phyloP scores from a whole-genome alignment of 1,140 invertebrate genomes.

The Trichomalopsis sarcophagae region DNA sequence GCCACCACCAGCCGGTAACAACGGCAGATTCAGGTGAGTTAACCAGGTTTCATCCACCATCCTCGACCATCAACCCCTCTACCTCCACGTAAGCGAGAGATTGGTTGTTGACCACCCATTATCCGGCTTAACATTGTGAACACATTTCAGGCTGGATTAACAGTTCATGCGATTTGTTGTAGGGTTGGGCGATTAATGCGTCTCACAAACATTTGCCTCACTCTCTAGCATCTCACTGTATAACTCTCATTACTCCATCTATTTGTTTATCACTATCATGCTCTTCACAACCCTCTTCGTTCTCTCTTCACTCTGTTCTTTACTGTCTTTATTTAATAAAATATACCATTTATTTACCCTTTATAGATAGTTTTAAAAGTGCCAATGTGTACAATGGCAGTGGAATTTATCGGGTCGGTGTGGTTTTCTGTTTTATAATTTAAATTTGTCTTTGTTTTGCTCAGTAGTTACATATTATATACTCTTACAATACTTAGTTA shows the following conservation, averaged over 20 bases:
- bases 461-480: constrained; percentile 18
- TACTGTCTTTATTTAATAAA: constrained; percentile 26
- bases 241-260: constrained; percentile 31
- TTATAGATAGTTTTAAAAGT: constrained; percentile 30
- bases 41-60: constrained; percentile 46
- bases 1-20: constrained; percentile 77
- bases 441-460: constrained; percentile 40
- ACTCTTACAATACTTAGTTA: constrained; percentile 27
- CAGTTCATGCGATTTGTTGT: constrained; percentile 69
- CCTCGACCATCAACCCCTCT: constrained; percentile 16
- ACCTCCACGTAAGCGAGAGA: constrained; percentile 17
- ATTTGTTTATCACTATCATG: constrained; percentile 14
- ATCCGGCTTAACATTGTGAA: constrained; percentile 71
- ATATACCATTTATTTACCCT: constrained; percentile 20
- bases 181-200: constrained; percentile 62
- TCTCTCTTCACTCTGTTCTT: neutral
- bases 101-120: constrained; percentile 56
- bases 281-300: constrained; percentile 17
- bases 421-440: constrained; percentile 52
- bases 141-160: constrained; percentile 70
- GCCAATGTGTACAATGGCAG: constrained; percentile 13
- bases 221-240: constrained; percentile 37
- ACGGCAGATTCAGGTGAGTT: constrained; percentile 75
- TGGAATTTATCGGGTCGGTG: constrained; percentile 53
- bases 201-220: constrained; percentile 41